Base-by-base conservation (phyloP, 2,113 vertebrate species). In the Myocastor coypus region DNA sequence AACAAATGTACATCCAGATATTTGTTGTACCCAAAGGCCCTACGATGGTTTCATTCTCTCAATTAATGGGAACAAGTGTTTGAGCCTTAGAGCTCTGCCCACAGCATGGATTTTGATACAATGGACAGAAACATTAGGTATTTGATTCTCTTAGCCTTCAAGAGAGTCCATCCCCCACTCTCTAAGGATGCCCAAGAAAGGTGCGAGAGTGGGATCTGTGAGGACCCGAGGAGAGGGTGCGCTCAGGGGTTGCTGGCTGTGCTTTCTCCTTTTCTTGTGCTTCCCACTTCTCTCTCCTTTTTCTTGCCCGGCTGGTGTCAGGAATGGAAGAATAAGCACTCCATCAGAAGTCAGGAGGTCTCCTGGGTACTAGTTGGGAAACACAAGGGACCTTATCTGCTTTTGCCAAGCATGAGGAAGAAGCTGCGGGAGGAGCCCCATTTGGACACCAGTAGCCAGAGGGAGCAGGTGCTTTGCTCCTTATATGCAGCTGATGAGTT, bases 261-360 rank as follows among this genome's bases (percentile, higher is more conserved):
- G 34, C 68, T 69, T 93, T 69, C 55, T 1, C 6, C 19, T 52
- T 63, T 30, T 61, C 52, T 26, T 57, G 19, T 16, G 42, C 50
- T 78, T 2, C 34, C n/a, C 30, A 7, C 1, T 14, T 50, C 10
- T 28, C 59, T 87, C 12, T 7, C 12, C 50, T 9, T 32, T n/a
- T 50, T 68, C 26, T 78, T 61, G 7, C 6, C 6, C 96, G 97
- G 96, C 75, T 98, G 96, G 96, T 98, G 97, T 83, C 55, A 84
- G 97, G 97, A 95, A 97, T 97, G 97, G 98, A 97, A 97, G 98
- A 97, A 95, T 95, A 95, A 97, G 96, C 97, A 97, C 97, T 97
- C 87, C 80, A 91, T 32, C 37, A 87, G 91, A 94, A 94, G 92
- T 89, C 89, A 89, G 94, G 83, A 97, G 91, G 77, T 95, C 97